A percentile compares a stretch with the other conserved stretches of the same genome.
Evolutionary conservation across 2,113 vertebrate genomes (phyloP).

Genomic region (Cricetomys ansorgei): DNA sequence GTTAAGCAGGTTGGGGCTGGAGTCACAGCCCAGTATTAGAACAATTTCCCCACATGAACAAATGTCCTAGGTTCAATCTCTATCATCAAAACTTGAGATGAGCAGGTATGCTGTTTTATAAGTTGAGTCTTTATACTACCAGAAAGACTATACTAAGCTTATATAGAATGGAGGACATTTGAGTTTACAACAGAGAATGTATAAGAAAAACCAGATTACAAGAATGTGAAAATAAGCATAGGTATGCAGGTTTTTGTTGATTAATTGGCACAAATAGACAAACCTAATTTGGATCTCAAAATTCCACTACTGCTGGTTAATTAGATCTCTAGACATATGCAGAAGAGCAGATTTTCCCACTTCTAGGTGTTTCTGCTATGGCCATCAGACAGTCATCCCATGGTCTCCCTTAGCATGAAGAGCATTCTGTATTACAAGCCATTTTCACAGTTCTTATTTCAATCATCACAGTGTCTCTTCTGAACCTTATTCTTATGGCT

Average conservation of each 20-base stretch:
- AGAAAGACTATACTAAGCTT: background rate
- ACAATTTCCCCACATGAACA: background rate
- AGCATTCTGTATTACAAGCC: background rate
- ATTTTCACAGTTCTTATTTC: constrained; percentile 35
- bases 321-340: constrained; percentile 15
- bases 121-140: background rate
- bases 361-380: background rate
- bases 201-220: background rate
- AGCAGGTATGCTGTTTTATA: background rate
- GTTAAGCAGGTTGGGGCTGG: background rate
- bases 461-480: background rate
- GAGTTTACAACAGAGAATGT: background rate
- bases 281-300: constrained; percentile 9
- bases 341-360: background rate
- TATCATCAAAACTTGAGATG: background rate
- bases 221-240: background rate
- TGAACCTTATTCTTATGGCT: background rate
- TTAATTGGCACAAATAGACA: background rate
- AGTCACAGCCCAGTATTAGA: background rate
- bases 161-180: background rate
- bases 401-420: background rate
- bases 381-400: background rate
- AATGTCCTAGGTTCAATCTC: background rate
- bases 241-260: background rate
- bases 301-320: background rate